Conservation (phyloP, 2,113 vertebrate genomes). For the Lucifuga dentata region DNA sequence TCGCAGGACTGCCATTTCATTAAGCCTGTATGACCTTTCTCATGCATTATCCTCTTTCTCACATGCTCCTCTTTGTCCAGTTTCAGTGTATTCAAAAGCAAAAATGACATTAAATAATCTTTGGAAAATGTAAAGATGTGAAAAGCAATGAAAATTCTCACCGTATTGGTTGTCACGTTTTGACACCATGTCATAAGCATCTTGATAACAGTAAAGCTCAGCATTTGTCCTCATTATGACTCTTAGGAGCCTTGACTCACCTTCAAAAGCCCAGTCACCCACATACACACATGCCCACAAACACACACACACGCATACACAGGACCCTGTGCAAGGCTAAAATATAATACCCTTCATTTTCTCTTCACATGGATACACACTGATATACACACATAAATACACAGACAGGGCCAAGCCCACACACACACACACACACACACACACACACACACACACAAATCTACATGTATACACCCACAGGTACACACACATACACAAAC, state of each 20-base stretch:
- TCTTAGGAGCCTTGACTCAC: slow-evolving; percentile 73
- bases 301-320: slow-evolving; percentile 34
- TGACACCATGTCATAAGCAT: slow-evolving; percentile 70
- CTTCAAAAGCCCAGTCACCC: slow-evolving; percentile 77
- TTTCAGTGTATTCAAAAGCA: slow-evolving; percentile 45
- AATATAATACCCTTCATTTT: slow-evolving; percentile 73
- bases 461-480: neutral
- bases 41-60: slow-evolving; percentile 49
- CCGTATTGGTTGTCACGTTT: slow-evolving; percentile 75
- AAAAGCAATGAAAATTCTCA: slow-evolving; percentile 69
- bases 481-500: neutral
- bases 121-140: slow-evolving; percentile 65
- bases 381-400: slow-evolving; percentile 56
- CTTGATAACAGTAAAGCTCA: slow-evolving; percentile 74
- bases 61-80: slow-evolving; percentile 2
- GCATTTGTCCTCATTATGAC: slow-evolving; percentile 78
- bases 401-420: slow-evolving; percentile 16
- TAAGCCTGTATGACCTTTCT: slow-evolving; percentile 72
- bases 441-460: slow-evolving; percentile 27
- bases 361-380: slow-evolving; percentile 52
- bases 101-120: slow-evolving; percentile 63
- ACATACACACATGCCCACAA: slow-evolving; percentile 41
- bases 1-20: slow-evolving; percentile 58
- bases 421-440: slow-evolving; percentile 31
- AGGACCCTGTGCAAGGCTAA: slow-evolving; percentile 58